Evolutionary conservation across 2,797 vertebrate species (phyloP), one percentile per base, ranked within the genome.

Genomic region (Pteropus rufus): DNA sequence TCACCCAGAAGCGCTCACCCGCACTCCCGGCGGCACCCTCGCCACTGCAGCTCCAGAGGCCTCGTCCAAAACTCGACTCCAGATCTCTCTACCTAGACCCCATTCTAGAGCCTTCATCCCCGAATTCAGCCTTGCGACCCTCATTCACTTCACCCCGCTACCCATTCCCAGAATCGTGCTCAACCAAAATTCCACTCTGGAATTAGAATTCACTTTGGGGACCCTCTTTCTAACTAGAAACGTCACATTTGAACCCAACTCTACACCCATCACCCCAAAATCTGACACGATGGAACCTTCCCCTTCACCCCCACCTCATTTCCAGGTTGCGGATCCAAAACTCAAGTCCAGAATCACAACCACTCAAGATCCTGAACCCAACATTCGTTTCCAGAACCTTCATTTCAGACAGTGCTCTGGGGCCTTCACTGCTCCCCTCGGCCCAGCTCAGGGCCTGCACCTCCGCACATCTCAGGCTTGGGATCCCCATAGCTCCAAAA

Each of bases 301-400:
- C 31, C 41, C 21, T 39, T 16, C 8, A 0, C 11, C 7, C 31
- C 23, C 1, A 7, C 7, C 29, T 88, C 94, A 39, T 23, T 52
- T 80, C 36, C 31, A 39, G 44, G 64, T 54, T 3, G 0, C 0
- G 0, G 44, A 60, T 1, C 31, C 44, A 31, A 56, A 90, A 76
- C 3, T 1, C 31, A 75, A 11, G 10, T 77, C 82, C 39, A 18
- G 41, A 70, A 58, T 34, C 7, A 12, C 41, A 72, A 29, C 26
- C 12, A 1, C 65, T 39, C 26, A 60, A n/a, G 24, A 29, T 29
- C 1, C 29, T 24, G 75, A 44, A 21, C 34, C 29, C 26, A 34
- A 54, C 14, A 9, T n/a, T 77, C 44, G 12, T 46, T 84, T 85
- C 76, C 19, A 80, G 64, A 95, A 80, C 24, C 4, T 79, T 46